Conservation (phyloP, 2,888 invertebrate species). For the Apeira syringaria region DNA sequence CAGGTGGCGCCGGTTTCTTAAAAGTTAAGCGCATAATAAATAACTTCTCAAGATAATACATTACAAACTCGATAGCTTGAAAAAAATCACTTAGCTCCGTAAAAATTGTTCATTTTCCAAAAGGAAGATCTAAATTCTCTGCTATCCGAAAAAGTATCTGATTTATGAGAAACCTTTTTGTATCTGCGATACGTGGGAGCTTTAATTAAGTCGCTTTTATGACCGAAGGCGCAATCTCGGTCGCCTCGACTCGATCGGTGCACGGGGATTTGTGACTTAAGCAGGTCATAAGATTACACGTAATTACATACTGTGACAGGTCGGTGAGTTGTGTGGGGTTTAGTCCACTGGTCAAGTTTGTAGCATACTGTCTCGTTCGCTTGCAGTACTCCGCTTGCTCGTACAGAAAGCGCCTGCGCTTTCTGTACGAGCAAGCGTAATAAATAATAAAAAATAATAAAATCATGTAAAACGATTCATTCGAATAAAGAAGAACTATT, state of each 20-base stretch:
- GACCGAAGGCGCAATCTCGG: constrained; percentile 18
- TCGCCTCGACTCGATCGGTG: neutral
- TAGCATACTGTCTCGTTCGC: too few species aligned
- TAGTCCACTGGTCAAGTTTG: too few species aligned
- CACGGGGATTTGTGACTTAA: too few species aligned
- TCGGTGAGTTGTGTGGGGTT: too few species aligned
- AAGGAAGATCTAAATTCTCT: constrained; percentile 12
- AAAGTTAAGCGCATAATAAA: constrained; percentile 5
- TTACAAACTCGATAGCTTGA: neutral
- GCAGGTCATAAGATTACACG: too few species aligned
- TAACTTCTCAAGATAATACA: neutral
- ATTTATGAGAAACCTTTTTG: constrained; percentile 29
- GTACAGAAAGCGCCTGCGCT: too few species aligned
- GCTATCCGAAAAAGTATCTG: constrained; percentile 23
- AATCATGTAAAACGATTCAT: too few species aligned
- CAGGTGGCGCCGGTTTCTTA: constrained; percentile 7
- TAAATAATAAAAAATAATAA: too few species aligned
- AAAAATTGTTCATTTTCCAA: constrained; percentile 6
- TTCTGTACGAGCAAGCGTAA: too few species aligned
- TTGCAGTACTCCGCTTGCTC: too few species aligned
- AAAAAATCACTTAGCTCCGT: constrained; percentile 1
- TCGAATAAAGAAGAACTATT: too few species aligned
- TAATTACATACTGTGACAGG: too few species aligned
- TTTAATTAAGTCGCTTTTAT: constrained; percentile 28
- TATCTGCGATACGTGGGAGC: constrained; percentile 18